Conservation (phyloP, 2,797 vertebrate species). For the Sciurus vulgaris region DNA sequence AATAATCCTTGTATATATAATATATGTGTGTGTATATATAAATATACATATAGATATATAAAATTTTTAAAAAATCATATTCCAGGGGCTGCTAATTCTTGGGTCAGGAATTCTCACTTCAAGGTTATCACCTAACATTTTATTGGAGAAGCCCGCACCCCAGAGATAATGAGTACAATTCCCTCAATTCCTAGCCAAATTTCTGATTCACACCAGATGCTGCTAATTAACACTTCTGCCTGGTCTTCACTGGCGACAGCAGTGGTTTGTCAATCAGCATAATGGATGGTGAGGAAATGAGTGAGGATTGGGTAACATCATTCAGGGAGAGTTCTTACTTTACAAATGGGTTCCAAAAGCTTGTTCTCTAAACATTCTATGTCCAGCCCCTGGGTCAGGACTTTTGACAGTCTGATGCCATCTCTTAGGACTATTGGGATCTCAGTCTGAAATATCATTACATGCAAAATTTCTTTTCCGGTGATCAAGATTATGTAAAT, state of each 20-base stretch:
- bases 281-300: constrained; percentile 48
- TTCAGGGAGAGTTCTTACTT: background rate
- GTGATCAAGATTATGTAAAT: background rate
- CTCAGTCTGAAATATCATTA: background rate
- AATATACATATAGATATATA: too few species aligned
- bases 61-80: background rate
- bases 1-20: background rate
- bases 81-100: background rate
- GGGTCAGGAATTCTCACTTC: constrained; percentile 52
- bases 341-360: background rate
- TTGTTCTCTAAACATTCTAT: background rate
- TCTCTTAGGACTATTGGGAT: background rate
- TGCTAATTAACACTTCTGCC: constrained; percentile 67
- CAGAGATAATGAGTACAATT: constrained; percentile 18
- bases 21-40: too few species aligned
- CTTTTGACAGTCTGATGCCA: background rate
- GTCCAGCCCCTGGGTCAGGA: background rate
- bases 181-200: constrained; percentile 17
- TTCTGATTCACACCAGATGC: constrained; percentile 63
- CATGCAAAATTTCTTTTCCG: background rate
- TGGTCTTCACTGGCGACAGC: constrained; percentile 62
- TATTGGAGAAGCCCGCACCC: constrained; percentile 15
- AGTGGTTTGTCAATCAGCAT: constrained; percentile 54
- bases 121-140: constrained; percentile 41
- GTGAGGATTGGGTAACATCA: background rate